Evolutionary conservation across 2,888 invertebrate species (phyloP).

Genomic region (Phytoseiulus persimilis): DNA sequence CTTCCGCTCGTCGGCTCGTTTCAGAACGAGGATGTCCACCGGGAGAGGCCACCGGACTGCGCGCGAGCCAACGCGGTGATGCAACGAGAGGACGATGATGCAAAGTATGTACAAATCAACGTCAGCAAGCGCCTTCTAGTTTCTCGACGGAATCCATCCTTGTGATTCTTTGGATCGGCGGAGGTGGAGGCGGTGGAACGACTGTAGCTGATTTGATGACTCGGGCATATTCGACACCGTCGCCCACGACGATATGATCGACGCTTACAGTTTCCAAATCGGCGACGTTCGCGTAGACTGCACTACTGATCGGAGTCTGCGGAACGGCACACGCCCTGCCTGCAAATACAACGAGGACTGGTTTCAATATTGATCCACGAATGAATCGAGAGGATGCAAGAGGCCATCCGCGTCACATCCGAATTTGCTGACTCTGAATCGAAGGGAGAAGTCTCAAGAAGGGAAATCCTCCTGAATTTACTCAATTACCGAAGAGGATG

Average conservation of each 20-base stretch:
- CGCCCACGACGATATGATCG: constrained; percentile 37
- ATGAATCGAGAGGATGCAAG: too few species aligned
- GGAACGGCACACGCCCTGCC: constrained; percentile 20
- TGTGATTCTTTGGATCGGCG: constrained; percentile 14
- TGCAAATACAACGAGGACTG: background rate
- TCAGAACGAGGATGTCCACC: too few species aligned
- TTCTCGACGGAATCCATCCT: constrained; percentile 29
- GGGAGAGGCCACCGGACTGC: too few species aligned
- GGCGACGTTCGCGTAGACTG: constrained; percentile 17
- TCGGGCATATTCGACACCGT: constrained; percentile 34
- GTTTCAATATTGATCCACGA: too few species aligned
- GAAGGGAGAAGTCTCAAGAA: background rate
- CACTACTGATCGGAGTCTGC: constrained; percentile 33
- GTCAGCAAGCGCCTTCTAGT: constrained; percentile 32
- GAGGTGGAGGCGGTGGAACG: constrained; percentile 12
- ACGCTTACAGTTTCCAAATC: background rate
- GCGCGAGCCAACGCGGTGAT: too few species aligned
- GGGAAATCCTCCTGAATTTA: background rate
- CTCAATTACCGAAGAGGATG: constrained; percentile 25
- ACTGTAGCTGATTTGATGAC: constrained; percentile 26
- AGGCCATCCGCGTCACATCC: too few species aligned
- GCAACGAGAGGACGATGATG: too few species aligned
- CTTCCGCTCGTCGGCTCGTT: too few species aligned
- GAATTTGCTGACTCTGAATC: background rate
- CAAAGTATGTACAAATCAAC: background rate